A percentile compares a stretch with the other conserved stretches of the same genome.
Conservation (phyloP, 2,797 vertebrate species). For the Lepidocolaptes lacrymiger region DNA sequence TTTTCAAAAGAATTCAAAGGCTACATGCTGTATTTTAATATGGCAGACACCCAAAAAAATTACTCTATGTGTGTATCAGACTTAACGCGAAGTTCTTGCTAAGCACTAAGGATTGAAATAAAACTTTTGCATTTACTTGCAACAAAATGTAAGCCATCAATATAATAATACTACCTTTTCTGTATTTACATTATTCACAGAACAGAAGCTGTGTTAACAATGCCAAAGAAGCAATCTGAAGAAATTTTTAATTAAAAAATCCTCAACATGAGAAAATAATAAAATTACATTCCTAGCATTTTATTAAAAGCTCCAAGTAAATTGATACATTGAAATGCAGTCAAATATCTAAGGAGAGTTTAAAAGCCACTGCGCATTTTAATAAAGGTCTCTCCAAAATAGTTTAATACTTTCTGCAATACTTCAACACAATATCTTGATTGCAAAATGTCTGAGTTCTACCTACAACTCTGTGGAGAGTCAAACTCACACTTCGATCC, state of each 20-base stretch:
- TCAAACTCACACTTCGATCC: not conserved
- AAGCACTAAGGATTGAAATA: not conserved
- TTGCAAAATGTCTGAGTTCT: not conserved
- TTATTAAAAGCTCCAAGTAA: slow-evolving; percentile 2
- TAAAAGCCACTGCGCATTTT: not conserved
- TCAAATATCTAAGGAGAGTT: not conserved
- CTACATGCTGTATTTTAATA: not conserved
- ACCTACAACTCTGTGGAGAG: not conserved
- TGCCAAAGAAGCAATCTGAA: not conserved
- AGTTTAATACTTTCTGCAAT: not conserved
- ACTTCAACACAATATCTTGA: not conserved
- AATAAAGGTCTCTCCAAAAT: not conserved
- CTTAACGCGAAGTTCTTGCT: not conserved
- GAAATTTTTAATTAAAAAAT: not conserved
- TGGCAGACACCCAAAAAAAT: not conserved
- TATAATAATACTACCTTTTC: not conserved
- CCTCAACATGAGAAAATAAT: not conserved
- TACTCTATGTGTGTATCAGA: not conserved
- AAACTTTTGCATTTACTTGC: not conserved
- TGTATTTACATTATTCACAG: not conserved
- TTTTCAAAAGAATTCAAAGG: not conserved
- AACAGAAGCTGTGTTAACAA: not conserved
- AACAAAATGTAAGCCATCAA: not conserved
- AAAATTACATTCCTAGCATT: not conserved
- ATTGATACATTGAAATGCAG: not conserved